phyloP scores from a whole-genome alignment of 2,888 invertebrate species.

The Nemapogon koenigi region DNA sequence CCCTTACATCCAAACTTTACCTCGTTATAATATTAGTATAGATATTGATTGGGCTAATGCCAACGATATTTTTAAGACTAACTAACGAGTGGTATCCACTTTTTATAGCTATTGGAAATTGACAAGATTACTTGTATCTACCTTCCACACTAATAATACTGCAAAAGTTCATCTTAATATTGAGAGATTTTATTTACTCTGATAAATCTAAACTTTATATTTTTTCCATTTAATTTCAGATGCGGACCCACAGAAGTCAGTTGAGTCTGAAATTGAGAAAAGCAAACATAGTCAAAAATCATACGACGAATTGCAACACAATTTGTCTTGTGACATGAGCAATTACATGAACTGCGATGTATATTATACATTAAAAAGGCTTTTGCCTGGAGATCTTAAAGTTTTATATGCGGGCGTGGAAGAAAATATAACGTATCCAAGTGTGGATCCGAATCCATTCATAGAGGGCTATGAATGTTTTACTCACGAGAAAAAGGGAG shows the following conservation, averaged over 20 bases:
- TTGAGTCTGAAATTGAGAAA: slow-evolving; percentile 41
- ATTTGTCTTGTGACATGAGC: slow-evolving; percentile 73
- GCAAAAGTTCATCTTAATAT: no score
- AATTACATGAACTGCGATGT: slow-evolving; percentile 78
- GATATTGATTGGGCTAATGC: no score
- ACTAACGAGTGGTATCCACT: no score
- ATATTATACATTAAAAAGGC: slow-evolving; percentile 79
- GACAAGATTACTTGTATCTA: no score
- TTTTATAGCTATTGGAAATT: no score
- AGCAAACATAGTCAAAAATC: slow-evolving; percentile 27
- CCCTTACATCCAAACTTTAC: no score
- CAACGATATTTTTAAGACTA: no score
- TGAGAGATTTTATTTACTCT: no score
- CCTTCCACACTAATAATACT: no score
- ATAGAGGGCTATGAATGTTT: slow-evolving; percentile 66
- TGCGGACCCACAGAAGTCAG: slow-evolving; percentile 44
- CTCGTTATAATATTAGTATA: no score
- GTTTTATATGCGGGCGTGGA: slow-evolving; percentile 66
- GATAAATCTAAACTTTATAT: no score
- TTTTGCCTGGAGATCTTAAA: slow-evolving; percentile 86
- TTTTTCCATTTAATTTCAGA: slow-evolving; percentile 36
- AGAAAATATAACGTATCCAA: slow-evolving; percentile 34
- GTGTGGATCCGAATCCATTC: slow-evolving; percentile 74
- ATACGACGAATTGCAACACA: slow-evolving; percentile 51
- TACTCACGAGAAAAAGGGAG: slow-evolving; percentile 78